These are phyloP conservation scores for Bolinopsis microptera DNA, from an alignment of 37 sponge, comb jelly and placozoan genomes.

Conservation along the genomic window DNA sequence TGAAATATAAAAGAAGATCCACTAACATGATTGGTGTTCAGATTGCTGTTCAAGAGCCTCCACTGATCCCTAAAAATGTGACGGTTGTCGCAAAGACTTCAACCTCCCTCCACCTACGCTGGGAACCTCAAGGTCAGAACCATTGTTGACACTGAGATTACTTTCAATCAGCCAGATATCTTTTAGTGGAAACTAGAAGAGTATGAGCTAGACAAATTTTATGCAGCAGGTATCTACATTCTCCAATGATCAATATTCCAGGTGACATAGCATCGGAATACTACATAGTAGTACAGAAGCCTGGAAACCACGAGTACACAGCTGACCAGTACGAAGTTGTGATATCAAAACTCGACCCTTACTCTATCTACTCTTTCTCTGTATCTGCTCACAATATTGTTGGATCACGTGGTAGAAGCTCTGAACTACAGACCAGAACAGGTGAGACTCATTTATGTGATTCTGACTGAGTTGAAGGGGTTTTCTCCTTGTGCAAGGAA, in stretches of 20 bases:
- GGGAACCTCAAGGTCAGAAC: constrained; percentile 33
- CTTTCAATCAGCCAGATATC: too few relatives aligned
- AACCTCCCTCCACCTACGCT: background rate
- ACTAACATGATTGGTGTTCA: too few relatives aligned
- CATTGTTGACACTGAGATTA: too few relatives aligned
- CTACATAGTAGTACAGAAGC: background rate
- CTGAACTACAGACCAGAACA: constrained; percentile 6
- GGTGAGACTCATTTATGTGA: too few relatives aligned
- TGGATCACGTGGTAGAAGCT: background rate
- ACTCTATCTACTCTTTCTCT: constrained; percentile 7
- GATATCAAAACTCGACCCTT: background rate
- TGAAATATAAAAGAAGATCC: too few relatives aligned
- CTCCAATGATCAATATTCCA: too few relatives aligned
- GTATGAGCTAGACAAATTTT: too few relatives aligned
- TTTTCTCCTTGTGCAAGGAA: too few relatives aligned
- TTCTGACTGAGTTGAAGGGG: too few relatives aligned
- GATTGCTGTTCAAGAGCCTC: constrained; percentile 9
- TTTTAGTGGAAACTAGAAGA: too few relatives aligned
- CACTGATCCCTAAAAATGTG: background rate
- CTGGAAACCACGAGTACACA: background rate
- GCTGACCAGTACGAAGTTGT: background rate
- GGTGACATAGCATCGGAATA: background rate
- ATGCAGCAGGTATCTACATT: too few relatives aligned
- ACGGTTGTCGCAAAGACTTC: background rate
- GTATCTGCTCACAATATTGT: background rate